Evolutionary conservation across 2,888 invertebrate genomes (phyloP).

Genomic region (Dasypogon diadema): DNA sequence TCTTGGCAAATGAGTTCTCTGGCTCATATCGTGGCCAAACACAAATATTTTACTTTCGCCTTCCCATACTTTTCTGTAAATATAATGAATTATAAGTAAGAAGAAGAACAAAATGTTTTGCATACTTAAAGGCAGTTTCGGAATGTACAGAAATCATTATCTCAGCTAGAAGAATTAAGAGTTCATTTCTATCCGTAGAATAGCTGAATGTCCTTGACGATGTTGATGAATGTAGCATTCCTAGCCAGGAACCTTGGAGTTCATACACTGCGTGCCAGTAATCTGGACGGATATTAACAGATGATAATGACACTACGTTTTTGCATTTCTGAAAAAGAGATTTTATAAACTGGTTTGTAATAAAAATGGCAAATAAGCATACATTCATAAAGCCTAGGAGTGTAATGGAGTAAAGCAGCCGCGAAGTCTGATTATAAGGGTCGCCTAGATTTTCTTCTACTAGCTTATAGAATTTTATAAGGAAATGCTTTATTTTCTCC

Average conservation of each 20-base stretch:
- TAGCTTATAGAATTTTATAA: conserved; percentile 61
- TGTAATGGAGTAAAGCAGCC: conserved; percentile 61
- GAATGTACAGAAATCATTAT: conserved; percentile 59
- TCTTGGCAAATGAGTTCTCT: conserved; percentile 57
- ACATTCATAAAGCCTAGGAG: conserved; percentile 62
- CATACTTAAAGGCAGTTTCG: conserved; percentile 60
- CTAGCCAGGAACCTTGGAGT: conserved; percentile 60
- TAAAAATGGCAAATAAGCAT: no score
- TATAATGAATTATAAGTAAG: background rate
- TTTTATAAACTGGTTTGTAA: background rate
- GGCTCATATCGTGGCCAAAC: conserved; percentile 60
- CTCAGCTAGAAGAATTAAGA: conserved; percentile 61
- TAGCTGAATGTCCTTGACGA: conserved; percentile 40
- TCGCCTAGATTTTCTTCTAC: conserved; percentile 58
- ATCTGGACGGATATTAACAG: conserved; percentile 54
- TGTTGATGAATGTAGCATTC: conserved; percentile 59
- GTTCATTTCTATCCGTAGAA: conserved; percentile 58
- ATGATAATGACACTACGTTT: conserved; percentile 57
- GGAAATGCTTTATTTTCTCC: conserved; percentile 59
- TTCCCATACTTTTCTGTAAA: conserved; percentile 59
- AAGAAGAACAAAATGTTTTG: background rate
- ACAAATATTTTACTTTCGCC: conserved; percentile 60
- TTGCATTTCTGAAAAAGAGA: conserved; percentile 60
- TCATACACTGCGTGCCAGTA: conserved; percentile 60
- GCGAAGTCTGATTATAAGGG: conserved; percentile 56